Evolutionary conservation across 2,888 invertebrate species (phyloP), one percentile per base, ranked within the genome.

Genomic region (Rhamnusium bicolor): DNA sequence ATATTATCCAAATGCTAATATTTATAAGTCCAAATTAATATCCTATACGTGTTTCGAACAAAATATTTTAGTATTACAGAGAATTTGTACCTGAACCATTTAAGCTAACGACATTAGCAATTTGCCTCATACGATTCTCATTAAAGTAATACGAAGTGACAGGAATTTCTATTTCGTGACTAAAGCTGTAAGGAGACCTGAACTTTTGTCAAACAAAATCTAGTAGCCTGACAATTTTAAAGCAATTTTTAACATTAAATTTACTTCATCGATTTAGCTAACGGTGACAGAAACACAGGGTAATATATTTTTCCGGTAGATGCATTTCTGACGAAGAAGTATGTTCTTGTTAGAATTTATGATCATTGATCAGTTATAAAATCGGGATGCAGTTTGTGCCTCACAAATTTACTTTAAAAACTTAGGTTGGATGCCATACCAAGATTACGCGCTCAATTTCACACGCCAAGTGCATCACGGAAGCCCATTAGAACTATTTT

Each of bases 381-480:
- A 16, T 27, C 27, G 18, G 14, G 29, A 32, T 27, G 27, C 16
- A 32, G 29, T 27, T 32, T 29, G 27, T 27, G 14, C 29, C 29
- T 32, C 29, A n/a, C 58, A 58, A 27, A 58, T 27, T 32, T 27
- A 32, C 58, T 58, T 58, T 16, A 58, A 19, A 32, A 66, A 66
- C 54, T 66, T 66, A 16, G 21, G n/a, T 1, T 40, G 40, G n/a
- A 40, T 40, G n/a, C 40, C n/a, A 12, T 40, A 16, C 19, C 51
- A 1, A 49, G 66, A 53, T 66, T 66, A 32, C 32, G 18, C 66
- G 53, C 53, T 32, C 66, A 53, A 66, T 66, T 66, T 53, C 66
- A 66, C 66, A 66, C 66, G 66, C 66, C 66, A 53, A 40, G n/a
- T 4, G 40, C 40, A 40, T 40, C 40, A 40, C 40, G 40, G 40